Evolutionary conservation across 2,797 vertebrate species (phyloP).

Genomic region (Rhinella marina): DNA sequence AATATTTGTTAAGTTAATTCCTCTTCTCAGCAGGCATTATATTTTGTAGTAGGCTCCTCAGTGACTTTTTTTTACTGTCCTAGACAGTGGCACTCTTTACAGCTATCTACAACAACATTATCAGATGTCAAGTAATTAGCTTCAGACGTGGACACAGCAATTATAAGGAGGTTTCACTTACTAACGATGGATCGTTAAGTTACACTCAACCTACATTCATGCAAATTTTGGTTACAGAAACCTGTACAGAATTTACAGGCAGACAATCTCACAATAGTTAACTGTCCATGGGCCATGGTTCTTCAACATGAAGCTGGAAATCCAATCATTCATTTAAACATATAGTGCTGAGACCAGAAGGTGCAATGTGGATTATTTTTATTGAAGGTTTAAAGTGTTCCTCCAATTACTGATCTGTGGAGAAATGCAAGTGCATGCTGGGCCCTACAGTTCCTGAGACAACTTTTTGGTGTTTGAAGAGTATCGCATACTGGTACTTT

Average conservation of each 20-base stretch:
- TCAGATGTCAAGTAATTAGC: constrained; percentile 73
- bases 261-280: background rate
- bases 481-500: too few species aligned
- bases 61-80: constrained; percentile 64
- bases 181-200: background rate
- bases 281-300: background rate
- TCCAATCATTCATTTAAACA: background rate
- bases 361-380: background rate
- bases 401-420: background rate
- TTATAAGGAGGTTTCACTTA: constrained; percentile 51
- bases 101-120: constrained; percentile 74
- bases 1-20: constrained; percentile 75
- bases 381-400: background rate
- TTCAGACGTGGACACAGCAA: constrained; percentile 66
- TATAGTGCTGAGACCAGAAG: background rate
- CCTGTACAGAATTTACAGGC: background rate
- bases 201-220: background rate
- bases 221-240: background rate
- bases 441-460: too few species aligned
- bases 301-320: background rate
- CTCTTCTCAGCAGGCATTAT: constrained; percentile 65
- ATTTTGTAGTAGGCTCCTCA: constrained; percentile 63
- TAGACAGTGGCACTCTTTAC: constrained; percentile 66
- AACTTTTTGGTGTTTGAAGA: too few species aligned
- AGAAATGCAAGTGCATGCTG: background rate